Conservation (phyloP, 2,888 invertebrate species). For the Tuberolachnus salignus region DNA sequence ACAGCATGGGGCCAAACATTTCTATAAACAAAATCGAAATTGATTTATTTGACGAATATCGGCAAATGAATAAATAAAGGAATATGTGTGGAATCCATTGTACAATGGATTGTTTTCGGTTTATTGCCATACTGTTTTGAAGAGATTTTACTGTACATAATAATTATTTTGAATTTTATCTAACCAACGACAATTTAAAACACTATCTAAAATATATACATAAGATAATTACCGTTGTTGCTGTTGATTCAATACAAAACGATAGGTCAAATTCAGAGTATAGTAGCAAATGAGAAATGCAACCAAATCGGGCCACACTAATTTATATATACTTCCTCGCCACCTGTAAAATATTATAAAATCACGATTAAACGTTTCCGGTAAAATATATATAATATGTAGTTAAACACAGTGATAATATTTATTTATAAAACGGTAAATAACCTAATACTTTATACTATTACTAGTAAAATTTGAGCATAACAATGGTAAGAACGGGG, state of each 20-base stretch:
- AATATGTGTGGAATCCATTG: no score
- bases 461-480: no score
- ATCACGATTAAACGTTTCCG: slow-evolving; percentile 9
- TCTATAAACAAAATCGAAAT: no score
- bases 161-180: neutral
- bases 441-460: no score
- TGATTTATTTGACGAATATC: no score
- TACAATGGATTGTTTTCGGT: neutral
- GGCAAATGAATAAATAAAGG: no score
- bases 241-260: slow-evolving; percentile 70
- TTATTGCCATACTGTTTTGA: neutral
- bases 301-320: slow-evolving; percentile 87
- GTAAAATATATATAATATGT: no score
- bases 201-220: neutral
- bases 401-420: no score
- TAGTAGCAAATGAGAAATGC: slow-evolving; percentile 82
- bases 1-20: no score
- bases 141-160: neutral
- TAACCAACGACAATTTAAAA: neutral
- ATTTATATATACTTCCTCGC: slow-evolving; percentile 93
- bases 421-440: no score
- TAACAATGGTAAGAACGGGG: no score
- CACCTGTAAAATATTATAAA: slow-evolving; percentile 72
- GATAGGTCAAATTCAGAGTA: slow-evolving; percentile 77
- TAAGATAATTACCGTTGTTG: slow-evolving; percentile 71